phyloP scores from a whole-genome alignment of 1,140 invertebrate genomes.

The Bombus waltoni region DNA sequence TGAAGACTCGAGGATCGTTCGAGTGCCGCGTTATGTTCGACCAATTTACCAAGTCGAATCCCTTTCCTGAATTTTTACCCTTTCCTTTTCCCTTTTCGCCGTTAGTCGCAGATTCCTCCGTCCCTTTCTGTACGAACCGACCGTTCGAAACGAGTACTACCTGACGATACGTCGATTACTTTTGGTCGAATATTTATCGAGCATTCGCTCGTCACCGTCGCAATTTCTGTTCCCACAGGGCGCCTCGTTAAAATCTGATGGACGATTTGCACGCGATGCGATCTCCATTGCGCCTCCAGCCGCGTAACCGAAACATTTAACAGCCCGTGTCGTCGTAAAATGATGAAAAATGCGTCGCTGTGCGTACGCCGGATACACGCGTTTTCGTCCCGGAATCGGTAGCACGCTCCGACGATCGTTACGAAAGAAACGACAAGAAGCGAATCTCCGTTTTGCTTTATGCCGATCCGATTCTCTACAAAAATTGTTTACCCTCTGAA shows the following conservation, averaged over 20 bases:
- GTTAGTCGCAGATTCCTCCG: not conserved
- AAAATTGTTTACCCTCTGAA: not conserved
- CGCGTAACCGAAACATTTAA: slow-evolving; percentile 12
- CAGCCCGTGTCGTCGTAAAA: slow-evolving; percentile 14
- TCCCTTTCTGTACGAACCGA: not conserved
- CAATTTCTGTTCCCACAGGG: slow-evolving; percentile 13
- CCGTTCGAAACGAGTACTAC: not conserved
- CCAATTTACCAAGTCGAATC: slow-evolving; percentile 17
- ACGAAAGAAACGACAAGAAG: not conserved
- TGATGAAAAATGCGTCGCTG: not conserved
- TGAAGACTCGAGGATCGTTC: slow-evolving; percentile 12
- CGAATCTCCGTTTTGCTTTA: not conserved
- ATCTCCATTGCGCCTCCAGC: not conserved
- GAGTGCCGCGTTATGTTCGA: slow-evolving; percentile 23
- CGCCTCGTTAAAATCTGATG: slow-evolving; percentile 38
- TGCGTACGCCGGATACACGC: not conserved
- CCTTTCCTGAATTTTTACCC: not conserved
- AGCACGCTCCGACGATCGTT: not conserved
- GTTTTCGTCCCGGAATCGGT: not conserved
- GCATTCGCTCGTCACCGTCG: not conserved
- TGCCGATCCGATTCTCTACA: not conserved
- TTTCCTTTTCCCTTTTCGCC: not conserved
- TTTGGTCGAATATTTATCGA: not conserved
- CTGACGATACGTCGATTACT: not conserved
- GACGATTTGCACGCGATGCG: slow-evolving; percentile 18